Evolutionary conservation across 2,113 vertebrate genomes (phyloP), one percentile per base, ranked within the genome.

Genomic region (Cyphomyrus discorhynchus): DNA sequence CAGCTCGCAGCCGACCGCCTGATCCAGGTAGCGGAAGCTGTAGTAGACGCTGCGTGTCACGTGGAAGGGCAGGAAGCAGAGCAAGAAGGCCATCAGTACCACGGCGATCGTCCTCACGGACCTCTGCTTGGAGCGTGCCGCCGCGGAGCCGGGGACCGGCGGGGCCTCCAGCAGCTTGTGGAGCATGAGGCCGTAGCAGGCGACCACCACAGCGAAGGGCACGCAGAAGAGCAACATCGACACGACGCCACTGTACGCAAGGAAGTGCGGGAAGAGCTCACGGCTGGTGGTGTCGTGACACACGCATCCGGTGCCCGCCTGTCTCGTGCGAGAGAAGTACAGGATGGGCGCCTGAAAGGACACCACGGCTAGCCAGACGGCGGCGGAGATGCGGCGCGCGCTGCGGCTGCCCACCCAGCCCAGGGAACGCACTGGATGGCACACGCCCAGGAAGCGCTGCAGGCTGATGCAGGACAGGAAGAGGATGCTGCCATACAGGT

Each of bases 1-100:
- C 39, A 96, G 94, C 47, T 66, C 89, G n/a, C 98, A 99, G 93
- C 95, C 97, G 53, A 98, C 93, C 91, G 95, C 89, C 84, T 95
- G 92, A 91, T 96, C 95, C 86, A 97, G 94, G 27, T 96, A 97
- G 87, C 98, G 94, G 91, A 98, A 97, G 87, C 94, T 96, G 92
- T 99, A 99, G 91, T 99, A 98, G 88, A 99, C 95, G 49, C 97
- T 98, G 15, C 98, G 96, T 13, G 97, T 99, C 92, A 99, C 92
- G 0, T 99, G 98, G 94, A 99, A 99, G 3, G 98, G 98, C 90
- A 99, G 95, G 89, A 99, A 99, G 91, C 98, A 99, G 39, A 99
- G 93, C 4, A 97, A 94, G 92, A 99, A 99, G 19, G 95, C 96
- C 0, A 95, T 91, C 93, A 99, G 91, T 87, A 99, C 97, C 0